Conservation (phyloP, 2,888 invertebrate species). For the Caenorhabditis angaria region DNA sequence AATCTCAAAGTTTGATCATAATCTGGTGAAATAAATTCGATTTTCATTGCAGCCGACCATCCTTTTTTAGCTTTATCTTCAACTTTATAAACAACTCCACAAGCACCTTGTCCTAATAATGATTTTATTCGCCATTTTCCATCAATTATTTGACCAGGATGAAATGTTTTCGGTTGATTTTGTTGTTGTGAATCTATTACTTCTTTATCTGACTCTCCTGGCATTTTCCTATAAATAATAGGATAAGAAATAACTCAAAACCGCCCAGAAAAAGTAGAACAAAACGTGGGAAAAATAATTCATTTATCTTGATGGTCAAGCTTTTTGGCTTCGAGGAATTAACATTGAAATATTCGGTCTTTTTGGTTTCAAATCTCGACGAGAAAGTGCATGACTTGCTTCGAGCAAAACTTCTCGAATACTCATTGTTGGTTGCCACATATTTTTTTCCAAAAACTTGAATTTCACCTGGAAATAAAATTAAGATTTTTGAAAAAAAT, state of each 20-base stretch:
- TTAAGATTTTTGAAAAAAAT: neutral
- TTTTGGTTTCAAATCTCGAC: conserved; percentile 18
- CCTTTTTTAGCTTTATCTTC: conserved; percentile 31
- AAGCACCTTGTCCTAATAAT: conserved; percentile 37
- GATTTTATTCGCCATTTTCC: conserved; percentile 33
- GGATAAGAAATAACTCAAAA: no score
- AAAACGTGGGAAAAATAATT: no score
- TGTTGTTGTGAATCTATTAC: neutral
- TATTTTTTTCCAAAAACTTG: conserved; percentile 20
- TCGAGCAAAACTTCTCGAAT: conserved; percentile 35
- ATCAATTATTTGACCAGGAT: conserved; percentile 24
- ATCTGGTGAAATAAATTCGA: conserved; percentile 30
- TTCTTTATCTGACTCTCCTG: neutral
- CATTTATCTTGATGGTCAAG: neutral
- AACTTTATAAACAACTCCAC: conserved; percentile 42
- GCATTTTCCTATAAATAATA: no score
- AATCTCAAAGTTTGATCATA: conserved; percentile 37
- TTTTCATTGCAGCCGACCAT: conserved; percentile 43
- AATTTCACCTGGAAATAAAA: conserved; percentile 17
- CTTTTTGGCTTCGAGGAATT: neutral
- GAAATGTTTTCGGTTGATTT: neutral
- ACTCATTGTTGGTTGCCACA: conserved; percentile 25
- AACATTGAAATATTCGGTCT: conserved; percentile 10
- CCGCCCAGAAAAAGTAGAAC: no score
- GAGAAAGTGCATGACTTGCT: conserved; percentile 22